Conservation (phyloP, 2,888 invertebrate genomes). For the Dysmachus trigonus region DNA sequence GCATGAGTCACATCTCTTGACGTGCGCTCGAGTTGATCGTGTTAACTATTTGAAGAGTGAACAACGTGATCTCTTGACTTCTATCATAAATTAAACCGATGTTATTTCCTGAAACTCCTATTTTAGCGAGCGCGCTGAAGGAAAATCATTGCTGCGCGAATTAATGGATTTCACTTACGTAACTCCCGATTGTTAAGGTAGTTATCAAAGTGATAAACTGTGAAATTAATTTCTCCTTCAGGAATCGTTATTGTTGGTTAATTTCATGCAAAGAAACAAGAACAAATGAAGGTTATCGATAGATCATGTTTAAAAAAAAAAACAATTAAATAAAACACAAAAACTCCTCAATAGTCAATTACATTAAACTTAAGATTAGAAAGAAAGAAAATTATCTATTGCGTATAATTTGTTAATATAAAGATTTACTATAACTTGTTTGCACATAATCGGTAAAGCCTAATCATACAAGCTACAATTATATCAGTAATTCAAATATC, state of each 20-base stretch:
- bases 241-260: background rate
- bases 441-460: no score
- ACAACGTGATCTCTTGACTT: slow-evolving; percentile 6
- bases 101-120: slow-evolving; percentile 17
- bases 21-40: background rate
- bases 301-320: background rate
- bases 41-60: background rate
- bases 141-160: background rate
- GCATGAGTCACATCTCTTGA: background rate
- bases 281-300: background rate
- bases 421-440: no score
- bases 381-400: background rate
- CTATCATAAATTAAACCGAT: background rate
- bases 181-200: background rate
- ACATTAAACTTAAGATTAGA: no score
- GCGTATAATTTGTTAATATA: no score
- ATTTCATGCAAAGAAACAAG: background rate
- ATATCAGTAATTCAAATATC: no score
- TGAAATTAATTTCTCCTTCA: background rate
- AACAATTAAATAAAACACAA: background rate
- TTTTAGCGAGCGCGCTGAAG: background rate
- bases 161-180: background rate
- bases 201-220: background rate
- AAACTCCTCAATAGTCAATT: no score
- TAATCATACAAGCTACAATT: no score